Percentiles rank a stretch among this genome's conserved stretches.
phyloP scores from a whole-genome alignment of 2,888 invertebrate species.

The Ctena decussata region DNA sequence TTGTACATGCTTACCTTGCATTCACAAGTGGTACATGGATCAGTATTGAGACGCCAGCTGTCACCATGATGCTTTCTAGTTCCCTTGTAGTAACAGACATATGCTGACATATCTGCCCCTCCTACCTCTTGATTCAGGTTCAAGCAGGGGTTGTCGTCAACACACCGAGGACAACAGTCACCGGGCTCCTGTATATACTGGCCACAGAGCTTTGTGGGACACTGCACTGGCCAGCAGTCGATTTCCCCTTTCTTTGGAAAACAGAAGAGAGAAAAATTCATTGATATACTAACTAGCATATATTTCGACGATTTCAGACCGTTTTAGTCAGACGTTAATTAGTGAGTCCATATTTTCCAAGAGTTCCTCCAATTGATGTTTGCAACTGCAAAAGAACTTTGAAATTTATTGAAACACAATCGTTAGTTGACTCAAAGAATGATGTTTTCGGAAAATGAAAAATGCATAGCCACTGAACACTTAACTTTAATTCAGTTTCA shows the following conservation, averaged over 20 bases:
- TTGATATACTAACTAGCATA: too few relatives aligned
- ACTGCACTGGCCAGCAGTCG: conserved; percentile 96
- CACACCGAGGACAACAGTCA: conserved; percentile 92
- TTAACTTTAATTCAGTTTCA: too few relatives aligned
- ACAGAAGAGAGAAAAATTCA: too few relatives aligned
- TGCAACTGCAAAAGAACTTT: too few relatives aligned
- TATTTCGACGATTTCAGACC: too few relatives aligned
- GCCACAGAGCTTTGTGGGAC: conserved; percentile 91
- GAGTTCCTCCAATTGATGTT: too few relatives aligned
- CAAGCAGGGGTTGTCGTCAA: conserved; percentile 87
- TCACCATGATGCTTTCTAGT: conserved; percentile 70
- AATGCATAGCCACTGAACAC: too few relatives aligned
- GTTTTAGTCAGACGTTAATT: too few relatives aligned
- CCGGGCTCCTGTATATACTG: conserved; percentile 90
- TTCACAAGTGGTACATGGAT: conserved; percentile 83
- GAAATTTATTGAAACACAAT: too few relatives aligned
- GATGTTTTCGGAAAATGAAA: too few relatives aligned
- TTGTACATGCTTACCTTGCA: conserved; percentile 79
- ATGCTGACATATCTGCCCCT: conserved; percentile 70
- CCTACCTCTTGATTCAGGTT: conserved; percentile 68
- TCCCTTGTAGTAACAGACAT: conserved; percentile 71
- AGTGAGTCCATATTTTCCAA: too few relatives aligned
- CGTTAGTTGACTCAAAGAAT: too few relatives aligned
- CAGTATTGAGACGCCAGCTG: conserved; percentile 73
- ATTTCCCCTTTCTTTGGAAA: conserved; percentile 95